Evolutionary conservation across 2,113 vertebrate genomes (phyloP), one percentile per base, ranked within the genome.

Genomic region (Gadus chalcogrammus): DNA sequence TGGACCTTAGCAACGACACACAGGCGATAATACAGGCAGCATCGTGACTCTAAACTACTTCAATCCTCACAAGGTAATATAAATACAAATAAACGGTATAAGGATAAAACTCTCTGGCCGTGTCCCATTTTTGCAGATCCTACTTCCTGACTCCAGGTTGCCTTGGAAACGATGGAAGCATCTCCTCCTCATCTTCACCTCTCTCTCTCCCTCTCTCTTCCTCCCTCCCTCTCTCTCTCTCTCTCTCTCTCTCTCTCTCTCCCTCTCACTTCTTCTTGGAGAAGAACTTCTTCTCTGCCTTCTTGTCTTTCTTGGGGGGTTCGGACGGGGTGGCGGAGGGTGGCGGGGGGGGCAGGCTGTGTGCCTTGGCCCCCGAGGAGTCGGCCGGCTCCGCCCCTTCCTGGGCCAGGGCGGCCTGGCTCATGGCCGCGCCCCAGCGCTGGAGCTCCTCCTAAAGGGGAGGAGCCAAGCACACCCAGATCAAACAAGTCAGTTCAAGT

Each of bases 221-320:
- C 89, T 98, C 98, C 93, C 98, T 98, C 82, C 95, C 22, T 1
- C 22, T 24, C 22, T 24, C 22, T 24, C 70, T 93, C 91, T 7
- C 72, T 93, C 91, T 96, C 89, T 98, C 98, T 92, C 98, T 98
- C 82, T 95, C 22, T 7, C 72, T 93, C 22, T 1, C 22, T 24
- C 22, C 2, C 22, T 24, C 70, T 93, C 91, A 96, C 89, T 98
- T 98, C 93, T 98, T 98, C 82, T 95, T 97, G 72, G 95, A 90
- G 77, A 97, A 58, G 87, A 96, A 98, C 88, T 94, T 94, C 91
- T 97, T 97, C 81, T 93, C 93, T 48, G 42, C 6, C 42, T 48
- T 48, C 95, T 88, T 87, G 88, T 99, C 97, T 92, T 98, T 98
- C 84, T 95, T 98, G 69, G 94, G 89, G 79, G 86, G 84, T 75